These are phyloP conservation scores for Ctenicera cuprea DNA, from an alignment of 2,888 invertebrate genomes.

Conservation along the genomic window DNA sequence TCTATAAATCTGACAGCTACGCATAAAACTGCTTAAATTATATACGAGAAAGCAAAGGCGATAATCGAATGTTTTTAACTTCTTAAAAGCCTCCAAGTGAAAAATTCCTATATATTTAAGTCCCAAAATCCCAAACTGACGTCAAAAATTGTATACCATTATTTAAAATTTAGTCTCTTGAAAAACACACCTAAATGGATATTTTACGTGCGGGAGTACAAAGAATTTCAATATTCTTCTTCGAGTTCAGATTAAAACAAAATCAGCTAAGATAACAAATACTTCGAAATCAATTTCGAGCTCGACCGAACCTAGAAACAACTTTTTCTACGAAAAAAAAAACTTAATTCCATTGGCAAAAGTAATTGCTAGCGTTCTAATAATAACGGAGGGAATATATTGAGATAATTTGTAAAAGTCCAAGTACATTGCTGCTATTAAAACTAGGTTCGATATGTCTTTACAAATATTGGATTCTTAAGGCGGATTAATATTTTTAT, in stretches of 20 bases:
- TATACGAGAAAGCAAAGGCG: background rate
- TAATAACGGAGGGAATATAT: background rate
- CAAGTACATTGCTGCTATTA: no score
- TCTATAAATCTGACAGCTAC: constrained; percentile 15
- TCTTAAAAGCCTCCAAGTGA: background rate
- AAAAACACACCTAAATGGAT: no score
- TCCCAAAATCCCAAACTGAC: background rate
- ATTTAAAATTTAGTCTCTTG: no score
- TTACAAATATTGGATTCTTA: no score
- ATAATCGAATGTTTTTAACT: constrained; percentile 12
- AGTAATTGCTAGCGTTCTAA: background rate
- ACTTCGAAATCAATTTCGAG: constrained; percentile 2
- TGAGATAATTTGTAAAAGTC: background rate
- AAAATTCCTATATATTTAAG: background rate
- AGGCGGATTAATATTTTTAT: no score
- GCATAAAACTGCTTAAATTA: constrained; percentile 19
- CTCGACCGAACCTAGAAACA: background rate
- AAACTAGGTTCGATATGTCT: no score
- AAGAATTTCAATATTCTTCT: no score
- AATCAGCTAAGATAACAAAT: background rate
- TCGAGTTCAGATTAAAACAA: background rate
- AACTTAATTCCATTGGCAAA: background rate
- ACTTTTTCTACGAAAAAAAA: background rate
- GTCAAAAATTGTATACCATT: no score
- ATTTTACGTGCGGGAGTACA: no score